Base-by-base conservation (phyloP, 2,888 invertebrate genomes). In the Drosophila anomalata region DNA sequence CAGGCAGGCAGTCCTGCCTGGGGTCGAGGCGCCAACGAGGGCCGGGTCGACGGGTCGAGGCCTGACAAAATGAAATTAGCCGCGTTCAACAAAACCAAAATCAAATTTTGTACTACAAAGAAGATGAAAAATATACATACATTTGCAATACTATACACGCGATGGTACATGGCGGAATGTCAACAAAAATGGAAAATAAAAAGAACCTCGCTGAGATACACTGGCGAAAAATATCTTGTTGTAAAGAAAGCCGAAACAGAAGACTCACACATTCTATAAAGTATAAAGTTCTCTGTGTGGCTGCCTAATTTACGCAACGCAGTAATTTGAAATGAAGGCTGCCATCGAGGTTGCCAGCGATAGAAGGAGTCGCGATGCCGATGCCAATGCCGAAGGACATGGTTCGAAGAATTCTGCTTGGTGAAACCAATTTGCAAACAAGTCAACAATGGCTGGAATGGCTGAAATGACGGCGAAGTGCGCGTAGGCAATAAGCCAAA, bases 351-450 rank as follows among this genome's bases (percentile, higher is more conserved):
- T 42, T 59, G 67, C 44, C 65, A 73, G 36, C 42, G 48, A 44
- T 65, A 71, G 59, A 62, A 68, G 63, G 22, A 68, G 61, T 57
- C 48, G 53, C 58, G 61, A 17, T 17, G 17, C 17, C 17, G 79
- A 54, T 20, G 58, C 63, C 61, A 57, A 70, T 67, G 70, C 65
- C 70, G 17, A 26, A 48, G 56, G 44, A 76, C 57, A 72, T 59
- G 73, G 72, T 51, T 75, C 71, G 69, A 77, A 65, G 72, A 60
- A 75, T 73, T 71, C 55, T 69, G 56, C 66, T 42, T 74, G 73
- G 59, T 63, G 70, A 88, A 77, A 88, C 89, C 87, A 84, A 88
- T 84, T 84, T 88, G 82, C 89, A 84, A 87, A 84, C 81, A 88
- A 88, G 79, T 73, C 87, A 88, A 80, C 84, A 81, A 87, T 77